Evolutionary conservation across 2,888 invertebrate genomes (phyloP), one percentile per base, ranked within the genome.

Genomic region (Drosophila percnosoma): DNA sequence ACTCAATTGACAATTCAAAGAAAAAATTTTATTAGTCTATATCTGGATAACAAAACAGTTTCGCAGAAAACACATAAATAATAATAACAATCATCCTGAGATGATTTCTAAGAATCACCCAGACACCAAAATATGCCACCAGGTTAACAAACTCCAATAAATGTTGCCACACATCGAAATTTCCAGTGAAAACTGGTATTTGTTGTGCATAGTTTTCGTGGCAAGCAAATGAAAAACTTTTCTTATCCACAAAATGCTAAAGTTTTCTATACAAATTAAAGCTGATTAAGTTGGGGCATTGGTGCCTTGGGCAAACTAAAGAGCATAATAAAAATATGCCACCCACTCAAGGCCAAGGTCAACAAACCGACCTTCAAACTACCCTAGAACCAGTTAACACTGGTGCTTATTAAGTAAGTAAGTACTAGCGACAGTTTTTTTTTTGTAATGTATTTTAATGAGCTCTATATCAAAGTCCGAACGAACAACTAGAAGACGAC

Each of bases 391-490:
- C 66, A 49, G 73, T 68, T 15, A 31, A 15, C 60, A 85, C 83
- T 68, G 68, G 79, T 73, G 62, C 36, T 51, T 73, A 42, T 67
- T 67, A 59, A 21, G 21, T 21, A 21, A 21, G 68, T 49, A 61
- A 27, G 27, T 29, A n/a, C 55, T 38, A 51, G 24, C n/a, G 38
- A 51, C 58, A 53, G 54, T 60, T 48, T 58, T 61, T 63, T 10
- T 11, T 60, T 45, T 45, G 45, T 45, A 34, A 58, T 64, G 36
- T 61, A 58, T 68, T 52, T 49, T 42, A 75, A 73, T 68, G 52
- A 69, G 72, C 73, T 79, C 71, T 62, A 70, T 65, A 71, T 61
- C 89, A 85, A 85, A 85, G 84, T 85, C 87, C 84, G 68, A 45
- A 21, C 52, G 53, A 57, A 54, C 54, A 68, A 67, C 72, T 34